Percentiles rank a stretch among this genome's conserved stretches.
Conservation (phyloP, 1,140 invertebrate genomes). For the Acromyrmex heyeri region DNA sequence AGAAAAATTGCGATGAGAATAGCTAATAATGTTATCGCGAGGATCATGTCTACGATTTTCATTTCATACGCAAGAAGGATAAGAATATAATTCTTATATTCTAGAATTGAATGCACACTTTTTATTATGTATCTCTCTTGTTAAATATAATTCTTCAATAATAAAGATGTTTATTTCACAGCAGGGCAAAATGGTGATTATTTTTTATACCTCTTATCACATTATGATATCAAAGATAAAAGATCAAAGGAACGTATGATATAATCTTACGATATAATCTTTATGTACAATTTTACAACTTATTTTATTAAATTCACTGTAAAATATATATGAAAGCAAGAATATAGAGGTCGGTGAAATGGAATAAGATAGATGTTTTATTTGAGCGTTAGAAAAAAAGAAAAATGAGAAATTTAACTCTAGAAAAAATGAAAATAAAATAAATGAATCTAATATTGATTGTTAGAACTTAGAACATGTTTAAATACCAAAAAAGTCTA, state of each 20-base stretch:
- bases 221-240: not conserved
- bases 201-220: not conserved
- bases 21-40: not conserved
- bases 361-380: not conserved
- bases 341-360: not conserved
- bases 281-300: not conserved
- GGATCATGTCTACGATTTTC: conserved; percentile 11
- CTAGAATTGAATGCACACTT: conserved; percentile 34
- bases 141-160: conserved; percentile 44
- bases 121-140: conserved; percentile 28
- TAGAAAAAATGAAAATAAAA: not conserved
- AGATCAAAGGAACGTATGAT: not conserved
- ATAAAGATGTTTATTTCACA: conserved; percentile 40
- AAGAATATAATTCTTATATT: not conserved
- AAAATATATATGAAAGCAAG: not conserved
- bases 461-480: not conserved
- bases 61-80: conserved; percentile 5
- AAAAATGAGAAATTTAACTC: not conserved
- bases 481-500: not conserved
- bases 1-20: not conserved
- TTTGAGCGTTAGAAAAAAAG: not conserved
- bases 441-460: not conserved
- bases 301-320: not conserved
- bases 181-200: not conserved
- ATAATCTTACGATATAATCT: not conserved